Conservation (phyloP, 2,797 vertebrate species). For the Myotis findleyi region DNA sequence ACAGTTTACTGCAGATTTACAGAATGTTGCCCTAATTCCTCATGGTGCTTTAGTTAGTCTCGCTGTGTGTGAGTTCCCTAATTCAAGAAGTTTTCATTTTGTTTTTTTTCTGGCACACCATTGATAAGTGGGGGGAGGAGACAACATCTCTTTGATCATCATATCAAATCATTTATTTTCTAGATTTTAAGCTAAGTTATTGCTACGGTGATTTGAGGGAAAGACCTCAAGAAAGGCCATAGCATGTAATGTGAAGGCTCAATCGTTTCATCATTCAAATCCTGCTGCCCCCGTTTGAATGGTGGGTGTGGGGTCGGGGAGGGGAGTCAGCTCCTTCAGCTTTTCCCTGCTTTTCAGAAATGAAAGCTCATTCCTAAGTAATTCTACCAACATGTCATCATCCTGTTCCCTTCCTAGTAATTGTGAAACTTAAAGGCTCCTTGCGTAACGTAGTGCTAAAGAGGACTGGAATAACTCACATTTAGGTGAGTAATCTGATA, state of each 20-base stretch:
- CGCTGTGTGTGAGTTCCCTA: background rate
- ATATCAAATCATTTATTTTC: background rate
- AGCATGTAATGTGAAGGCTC: background rate
- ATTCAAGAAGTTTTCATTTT: background rate
- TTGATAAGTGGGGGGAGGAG: background rate
- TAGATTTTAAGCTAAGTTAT: background rate
- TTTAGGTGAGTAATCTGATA: constrained; percentile 3
- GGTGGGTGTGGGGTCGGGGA: rapidly evolving
- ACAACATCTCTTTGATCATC: background rate
- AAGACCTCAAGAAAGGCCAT: background rate
- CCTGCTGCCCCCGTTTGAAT: background rate
- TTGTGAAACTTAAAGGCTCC: background rate
- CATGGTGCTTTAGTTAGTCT: background rate
- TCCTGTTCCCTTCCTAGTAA: background rate
- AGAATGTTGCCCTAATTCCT: background rate
- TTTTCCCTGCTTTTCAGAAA: constrained; percentile 18
- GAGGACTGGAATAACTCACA: background rate
- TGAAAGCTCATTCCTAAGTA: background rate
- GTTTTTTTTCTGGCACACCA: background rate
- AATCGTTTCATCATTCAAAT: background rate
- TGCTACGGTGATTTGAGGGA: background rate
- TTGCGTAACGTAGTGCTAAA: too few species aligned
- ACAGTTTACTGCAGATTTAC: background rate
- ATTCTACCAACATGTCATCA: background rate
- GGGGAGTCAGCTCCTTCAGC: background rate